A percentile compares a stretch with the other conserved stretches of the same genome.
phyloP scores from a whole-genome alignment of 2,888 invertebrate species.

The Oegoconia quadripuncta region DNA sequence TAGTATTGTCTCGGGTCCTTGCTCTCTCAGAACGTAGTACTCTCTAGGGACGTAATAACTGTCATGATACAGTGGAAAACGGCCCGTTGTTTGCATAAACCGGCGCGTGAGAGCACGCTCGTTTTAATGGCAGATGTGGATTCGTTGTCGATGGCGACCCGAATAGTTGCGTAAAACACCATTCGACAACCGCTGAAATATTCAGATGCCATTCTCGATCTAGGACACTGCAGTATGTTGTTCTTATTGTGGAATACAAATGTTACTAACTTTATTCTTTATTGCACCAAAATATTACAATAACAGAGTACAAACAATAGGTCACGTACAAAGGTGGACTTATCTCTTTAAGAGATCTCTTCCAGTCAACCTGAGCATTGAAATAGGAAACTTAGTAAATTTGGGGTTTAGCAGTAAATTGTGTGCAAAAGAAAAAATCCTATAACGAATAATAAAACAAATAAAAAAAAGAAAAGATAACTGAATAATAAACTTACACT shows the following conservation, averaged over 20 bases:
- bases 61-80: slow-evolving; percentile 54
- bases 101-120: slow-evolving; percentile 55
- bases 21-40: neutral
- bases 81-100: slow-evolving; percentile 63
- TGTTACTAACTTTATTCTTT: no score
- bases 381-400: no score
- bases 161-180: slow-evolving; percentile 44
- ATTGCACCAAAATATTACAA: neutral
- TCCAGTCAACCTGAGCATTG: no score
- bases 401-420: no score
- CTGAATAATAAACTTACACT: no score
- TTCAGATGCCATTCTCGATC: neutral
- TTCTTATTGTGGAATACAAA: neutral
- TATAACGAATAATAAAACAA: no score
- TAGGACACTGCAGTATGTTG: neutral
- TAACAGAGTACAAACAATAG: neutral
- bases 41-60: slow-evolving; percentile 53
- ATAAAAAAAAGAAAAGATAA: no score
- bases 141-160: slow-evolving; percentile 38
- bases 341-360: no score
- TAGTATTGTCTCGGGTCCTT: slow-evolving; percentile 6
- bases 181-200: slow-evolving; percentile 9
- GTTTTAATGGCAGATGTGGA: slow-evolving; percentile 47
- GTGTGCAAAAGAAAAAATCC: no score
- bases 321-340: no score